Base-by-base conservation (phyloP, 1,140 invertebrate species). In the Sitophilus oryzae region DNA sequence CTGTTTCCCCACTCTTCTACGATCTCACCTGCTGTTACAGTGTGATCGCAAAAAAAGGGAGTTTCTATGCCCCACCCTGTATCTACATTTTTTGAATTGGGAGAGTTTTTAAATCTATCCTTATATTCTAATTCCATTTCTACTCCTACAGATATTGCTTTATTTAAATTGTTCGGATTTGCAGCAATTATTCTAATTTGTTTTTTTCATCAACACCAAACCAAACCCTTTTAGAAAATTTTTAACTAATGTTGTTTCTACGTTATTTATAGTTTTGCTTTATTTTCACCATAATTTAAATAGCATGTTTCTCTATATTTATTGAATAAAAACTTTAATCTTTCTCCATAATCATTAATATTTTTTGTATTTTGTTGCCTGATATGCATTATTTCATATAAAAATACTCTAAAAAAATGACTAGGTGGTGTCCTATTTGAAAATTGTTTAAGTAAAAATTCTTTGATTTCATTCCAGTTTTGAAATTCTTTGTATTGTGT, bases 361-460 rank as follows among this genome's bases (percentile, higher is more conserved):
- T 8, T 35, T 35, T 47, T 21, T 47, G 6, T 47, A 35, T 6
- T 34, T 3, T 16, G 14, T 47, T 47, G 45, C 15, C 14, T n/a
- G 9, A 46, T 30, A 30, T 46, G 11, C 45, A 47, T 47, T 34
- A 47, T 36, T 47, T 47, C 25, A 2, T n/a, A n/a, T n/a, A n/a
- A n/a, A n/a, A n/a, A n/a, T n/a, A n/a, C n/a, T n/a, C 25, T 19
- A 16, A 47, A 16, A 35, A 47, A 47, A 37, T 47, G 45, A 8
- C 19, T 20, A 5, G 45, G 45, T 18, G 45, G 30, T 18, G 3
- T 18, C 9, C 18, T 47, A 47, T 35, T 15, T 18, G 25, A 21
- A 36, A 47, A 47, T 47, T 47, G 45, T 47, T 47, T 34, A 15
- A 36, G 4, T 36, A 47, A 36, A 47, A 47, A 47, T 14, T 47